A percentile compares a stretch with the other conserved stretches of the same genome.
Conservation (phyloP, 2,113 vertebrate genomes). For the Macquaria australasica region DNA sequence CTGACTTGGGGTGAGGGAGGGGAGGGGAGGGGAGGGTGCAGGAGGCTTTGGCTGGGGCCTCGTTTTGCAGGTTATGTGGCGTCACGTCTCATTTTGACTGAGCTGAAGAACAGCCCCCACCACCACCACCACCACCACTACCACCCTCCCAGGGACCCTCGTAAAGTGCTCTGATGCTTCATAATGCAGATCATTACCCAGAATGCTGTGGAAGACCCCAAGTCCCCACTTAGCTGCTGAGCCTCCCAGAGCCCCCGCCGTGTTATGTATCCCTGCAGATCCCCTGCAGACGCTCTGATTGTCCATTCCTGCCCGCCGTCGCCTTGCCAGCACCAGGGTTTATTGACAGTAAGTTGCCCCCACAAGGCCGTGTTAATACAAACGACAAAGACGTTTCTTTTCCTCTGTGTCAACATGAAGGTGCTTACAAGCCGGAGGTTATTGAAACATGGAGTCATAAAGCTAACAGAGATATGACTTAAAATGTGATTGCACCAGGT, state of each 20-base stretch:
- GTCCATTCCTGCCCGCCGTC: slow-evolving; percentile 75
- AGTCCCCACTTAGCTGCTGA: slow-evolving; percentile 73
- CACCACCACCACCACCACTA: slow-evolving; percentile 1
- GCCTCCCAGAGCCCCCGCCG: slow-evolving; percentile 68
- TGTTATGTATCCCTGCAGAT: slow-evolving; percentile 77
- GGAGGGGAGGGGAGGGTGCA: not conserved
- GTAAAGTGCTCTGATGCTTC: slow-evolving; percentile 83
- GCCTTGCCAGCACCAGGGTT: slow-evolving; percentile 66
- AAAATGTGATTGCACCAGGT: slow-evolving; percentile 67
- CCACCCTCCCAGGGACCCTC: slow-evolving; percentile 76
- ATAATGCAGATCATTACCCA: slow-evolving; percentile 84
- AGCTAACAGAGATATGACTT: slow-evolving; percentile 72
- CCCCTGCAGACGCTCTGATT: slow-evolving; percentile 76
- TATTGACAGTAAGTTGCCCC: slow-evolving; percentile 82
- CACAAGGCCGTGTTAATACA: slow-evolving; percentile 77
- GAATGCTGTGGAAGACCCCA: slow-evolving; percentile 78
- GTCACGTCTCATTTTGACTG: slow-evolving; percentile 77
- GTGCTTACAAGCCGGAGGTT: slow-evolving; percentile 72
- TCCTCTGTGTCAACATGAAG: slow-evolving; percentile 74
- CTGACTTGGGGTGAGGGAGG: slow-evolving; percentile 49
- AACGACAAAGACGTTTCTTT: slow-evolving; percentile 71
- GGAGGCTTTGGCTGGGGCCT: slow-evolving; percentile 54
- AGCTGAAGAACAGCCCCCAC: slow-evolving; percentile 45
- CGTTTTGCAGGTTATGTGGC: slow-evolving; percentile 65
- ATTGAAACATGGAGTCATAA: slow-evolving; percentile 77